A percentile compares a stretch with the other conserved stretches of the same genome.
These are phyloP conservation scores for Euglossa dilemma DNA, from an alignment of 1,140 invertebrate species.

Conservation along the genomic window DNA sequence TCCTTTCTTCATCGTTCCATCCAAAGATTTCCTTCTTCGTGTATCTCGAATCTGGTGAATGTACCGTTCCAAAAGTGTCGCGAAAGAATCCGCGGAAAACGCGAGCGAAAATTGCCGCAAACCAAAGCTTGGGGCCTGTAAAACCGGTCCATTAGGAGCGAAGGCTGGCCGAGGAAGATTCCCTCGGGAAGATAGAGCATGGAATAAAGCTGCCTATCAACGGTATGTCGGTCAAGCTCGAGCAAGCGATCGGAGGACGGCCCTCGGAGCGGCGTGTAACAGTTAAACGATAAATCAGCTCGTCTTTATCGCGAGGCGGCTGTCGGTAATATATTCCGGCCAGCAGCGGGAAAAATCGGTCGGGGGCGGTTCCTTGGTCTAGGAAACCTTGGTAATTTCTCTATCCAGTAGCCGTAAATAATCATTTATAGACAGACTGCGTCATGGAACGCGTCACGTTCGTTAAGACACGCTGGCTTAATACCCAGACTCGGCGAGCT, in stretches of 20 bases:
- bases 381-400: conserved; percentile 46
- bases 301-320: conserved; percentile 26
- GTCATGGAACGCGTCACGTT: background rate
- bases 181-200: conserved; percentile 12
- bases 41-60: too few species aligned
- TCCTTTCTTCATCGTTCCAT: too few species aligned
- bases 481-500: background rate
- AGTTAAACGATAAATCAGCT: conserved; percentile 51
- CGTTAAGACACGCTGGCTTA: background rate
- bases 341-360: conserved; percentile 7
- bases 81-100: too few species aligned
- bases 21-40: too few species aligned
- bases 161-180: conserved; percentile 4
- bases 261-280: conserved; percentile 13
- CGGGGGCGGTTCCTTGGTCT: conserved; percentile 9
- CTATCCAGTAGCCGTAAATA: conserved; percentile 37
- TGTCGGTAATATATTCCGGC: conserved; percentile 38
- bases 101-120: too few species aligned
- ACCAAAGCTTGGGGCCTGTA: background rate
- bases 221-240: conserved; percentile 38
- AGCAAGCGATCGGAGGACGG: conserved; percentile 19
- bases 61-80: too few species aligned
- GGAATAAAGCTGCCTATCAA: conserved; percentile 37
- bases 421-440: conserved; percentile 12
- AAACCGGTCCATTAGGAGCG: conserved; percentile 1